phyloP scores from a whole-genome alignment of 2,113 vertebrate genomes.

The Lathamus discolor region DNA sequence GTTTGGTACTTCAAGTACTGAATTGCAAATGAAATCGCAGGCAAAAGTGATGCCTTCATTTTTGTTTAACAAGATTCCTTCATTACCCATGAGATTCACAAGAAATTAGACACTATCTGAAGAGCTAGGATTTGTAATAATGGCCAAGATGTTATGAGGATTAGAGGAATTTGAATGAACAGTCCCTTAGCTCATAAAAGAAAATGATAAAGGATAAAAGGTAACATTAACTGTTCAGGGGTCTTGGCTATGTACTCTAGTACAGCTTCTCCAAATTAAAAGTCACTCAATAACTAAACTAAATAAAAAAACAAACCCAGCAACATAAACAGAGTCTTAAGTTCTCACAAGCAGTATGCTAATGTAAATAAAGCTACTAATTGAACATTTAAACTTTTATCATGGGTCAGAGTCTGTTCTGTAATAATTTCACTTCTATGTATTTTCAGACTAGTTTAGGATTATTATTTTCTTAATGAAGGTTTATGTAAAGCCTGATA shows the following conservation, averaged over 20 bases:
- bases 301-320: not conserved
- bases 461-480: not conserved
- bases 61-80: conserved; percentile 69
- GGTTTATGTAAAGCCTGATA: not conserved
- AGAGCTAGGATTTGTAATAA: conserved; percentile 73
- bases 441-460: not conserved
- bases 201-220: conserved; percentile 69
- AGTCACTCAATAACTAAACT: conserved; percentile 8
- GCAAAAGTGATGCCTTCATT: conserved; percentile 61
- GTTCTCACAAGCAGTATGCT: not conserved
- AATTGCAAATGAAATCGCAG: conserved; percentile 67
- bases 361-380: not conserved
- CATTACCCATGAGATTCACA: conserved; percentile 66
- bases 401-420: accelerated
- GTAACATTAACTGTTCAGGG: conserved; percentile 50
- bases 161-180: conserved; percentile 73
- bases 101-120: conserved; percentile 66
- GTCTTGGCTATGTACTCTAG: not conserved
- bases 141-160: conserved; percentile 69
- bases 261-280: conserved; percentile 55
- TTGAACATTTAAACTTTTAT: not conserved
- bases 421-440: not conserved
- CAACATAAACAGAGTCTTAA: not conserved
- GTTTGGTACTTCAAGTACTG: conserved; percentile 39
- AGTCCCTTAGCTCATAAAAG: conserved; percentile 73